These are phyloP conservation scores for Cariama cristata DNA, from an alignment of 2,113 vertebrate genomes.

Conservation along the genomic window DNA sequence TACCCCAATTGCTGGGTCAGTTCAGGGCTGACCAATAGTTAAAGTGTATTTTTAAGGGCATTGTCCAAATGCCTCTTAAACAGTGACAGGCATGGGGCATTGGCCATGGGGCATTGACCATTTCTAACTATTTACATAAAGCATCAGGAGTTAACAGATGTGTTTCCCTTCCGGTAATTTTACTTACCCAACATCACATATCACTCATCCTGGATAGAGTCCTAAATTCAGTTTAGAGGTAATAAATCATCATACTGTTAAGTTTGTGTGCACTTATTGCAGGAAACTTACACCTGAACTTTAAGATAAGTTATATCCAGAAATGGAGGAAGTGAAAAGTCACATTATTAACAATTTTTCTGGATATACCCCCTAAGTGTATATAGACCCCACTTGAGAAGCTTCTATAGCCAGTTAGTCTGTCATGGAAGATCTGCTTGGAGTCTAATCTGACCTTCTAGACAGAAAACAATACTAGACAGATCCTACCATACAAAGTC, in stretches of 20 bases:
- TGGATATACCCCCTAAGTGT: rapidly evolving
- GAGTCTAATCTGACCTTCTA: background rate
- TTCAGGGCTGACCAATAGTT: background rate
- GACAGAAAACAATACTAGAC: background rate
- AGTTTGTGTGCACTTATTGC: background rate
- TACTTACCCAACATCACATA: background rate
- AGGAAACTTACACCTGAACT: background rate
- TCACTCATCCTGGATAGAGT: rapidly evolving
- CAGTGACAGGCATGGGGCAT: background rate
- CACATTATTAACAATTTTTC: background rate
- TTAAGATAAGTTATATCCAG: background rate
- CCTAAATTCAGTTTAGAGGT: background rate
- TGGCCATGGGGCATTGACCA: background rate
- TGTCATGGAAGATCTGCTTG: background rate
- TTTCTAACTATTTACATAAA: background rate
- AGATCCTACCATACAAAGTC: background rate
- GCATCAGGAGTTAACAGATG: background rate
- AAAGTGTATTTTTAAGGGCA: background rate
- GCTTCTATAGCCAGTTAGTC: background rate
- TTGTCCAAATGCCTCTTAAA: background rate
- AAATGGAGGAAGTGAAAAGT: background rate
- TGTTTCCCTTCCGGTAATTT: background rate
- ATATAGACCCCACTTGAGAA: background rate
- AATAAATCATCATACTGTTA: background rate
- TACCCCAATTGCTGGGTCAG: background rate